Conservation (phyloP, 2,113 vertebrate species). For the Tetraodon nigroviridis region DNA sequence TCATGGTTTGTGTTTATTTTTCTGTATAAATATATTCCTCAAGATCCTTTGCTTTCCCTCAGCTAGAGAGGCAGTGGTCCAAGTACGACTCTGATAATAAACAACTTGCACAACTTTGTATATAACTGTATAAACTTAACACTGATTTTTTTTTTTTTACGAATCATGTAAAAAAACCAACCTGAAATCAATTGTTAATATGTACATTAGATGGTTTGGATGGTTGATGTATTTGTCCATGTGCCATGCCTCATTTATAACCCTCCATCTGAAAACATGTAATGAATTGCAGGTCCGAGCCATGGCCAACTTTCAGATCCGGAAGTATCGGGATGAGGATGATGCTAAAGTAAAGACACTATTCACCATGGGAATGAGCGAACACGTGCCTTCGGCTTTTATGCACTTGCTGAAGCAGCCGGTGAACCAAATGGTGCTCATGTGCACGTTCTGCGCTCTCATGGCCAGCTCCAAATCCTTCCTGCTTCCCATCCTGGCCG, state of each 20-base stretch:
- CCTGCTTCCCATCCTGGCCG: conserved; percentile 66
- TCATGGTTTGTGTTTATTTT: no score
- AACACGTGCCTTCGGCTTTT: conserved; percentile 71
- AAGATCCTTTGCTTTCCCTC: no score
- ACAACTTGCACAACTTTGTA: no score
- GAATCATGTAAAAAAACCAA: no score
- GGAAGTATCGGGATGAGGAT: conserved; percentile 65
- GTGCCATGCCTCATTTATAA: not conserved
- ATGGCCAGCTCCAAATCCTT: conserved; percentile 69
- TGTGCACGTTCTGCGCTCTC: conserved; percentile 66
- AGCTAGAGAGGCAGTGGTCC: no score
- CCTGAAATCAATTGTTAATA: no score
- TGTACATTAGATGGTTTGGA: no score
- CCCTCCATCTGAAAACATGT: no score
- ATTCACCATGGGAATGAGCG: conserved; percentile 73
- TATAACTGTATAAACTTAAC: no score
- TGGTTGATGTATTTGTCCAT: not conserved
- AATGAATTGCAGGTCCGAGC: conserved; percentile 19
- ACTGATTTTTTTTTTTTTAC: no score
- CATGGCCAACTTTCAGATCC: conserved; percentile 70
- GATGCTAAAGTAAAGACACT: conserved; percentile 64
- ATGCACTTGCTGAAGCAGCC: conserved; percentile 74
- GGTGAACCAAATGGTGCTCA: conserved; percentile 65
- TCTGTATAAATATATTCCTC: no score
- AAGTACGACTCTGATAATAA: no score